Base-by-base conservation (phyloP, 2,797 vertebrate genomes). In the Chelidonichthys spinosus region DNA sequence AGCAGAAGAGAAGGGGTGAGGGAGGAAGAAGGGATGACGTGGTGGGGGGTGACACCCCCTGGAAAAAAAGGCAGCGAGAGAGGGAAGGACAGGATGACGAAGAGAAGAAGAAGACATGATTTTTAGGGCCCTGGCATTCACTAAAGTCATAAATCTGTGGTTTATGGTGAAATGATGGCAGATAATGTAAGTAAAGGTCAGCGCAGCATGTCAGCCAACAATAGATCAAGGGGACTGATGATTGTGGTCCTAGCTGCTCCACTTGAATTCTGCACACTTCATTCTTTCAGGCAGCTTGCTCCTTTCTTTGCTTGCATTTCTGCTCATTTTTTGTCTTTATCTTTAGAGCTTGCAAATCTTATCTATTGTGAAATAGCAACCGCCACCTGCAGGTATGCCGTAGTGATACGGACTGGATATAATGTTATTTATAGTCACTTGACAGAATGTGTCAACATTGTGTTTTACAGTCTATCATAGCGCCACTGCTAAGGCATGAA, bases 111-210 rank as follows among this genome's bases (percentile, higher is more conserved):
- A 61, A 82, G 85, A 89, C 62, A 74, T 76, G 89, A 84, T 81
- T 90, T 92, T 92, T 89, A 91, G 78, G 74, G 81, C 72, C 55
- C 71, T 92, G 90, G 91, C 92, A 92, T 93, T 94, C 88, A 87
- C 81, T 80, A 55, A 83, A 86, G 83, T 84, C 69, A 76, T 94
- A 93, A 93, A 93, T 93, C 89, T 89, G 78, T 35, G 83, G 35
- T 93, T 93, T 93, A 93, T 92, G 83, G 88, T 81, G 82, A 91
- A 90, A 91, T 90, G 86, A 93, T 90, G 89, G 86, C 83, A 81
- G 91, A 88, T 93, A 90, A 92, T 91, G 89, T 88, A 84, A 90
- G 91, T 86, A 93, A 93, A 94, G 92, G 92, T 93, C 92, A 92
- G 73, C 47, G 66, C 83, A 75, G 87, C 81, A 67, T 87, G 80